Evolutionary conservation across 2,113 vertebrate species (phyloP), one percentile per base, ranked within the genome.

Genomic region (Ranitomeya imitator): DNA sequence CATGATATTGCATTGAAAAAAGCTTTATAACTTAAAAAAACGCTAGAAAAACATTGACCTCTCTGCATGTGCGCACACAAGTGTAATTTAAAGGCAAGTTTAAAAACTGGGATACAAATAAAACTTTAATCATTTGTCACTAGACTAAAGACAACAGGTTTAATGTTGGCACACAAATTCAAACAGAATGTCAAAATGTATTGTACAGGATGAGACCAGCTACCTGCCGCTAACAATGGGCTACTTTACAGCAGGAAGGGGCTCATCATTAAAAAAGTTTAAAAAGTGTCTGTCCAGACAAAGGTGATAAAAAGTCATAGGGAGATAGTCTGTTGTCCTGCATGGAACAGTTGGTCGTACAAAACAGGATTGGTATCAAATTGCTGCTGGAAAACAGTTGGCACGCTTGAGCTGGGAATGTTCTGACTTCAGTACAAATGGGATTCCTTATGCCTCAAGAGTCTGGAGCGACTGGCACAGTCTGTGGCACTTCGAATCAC

Each of bases 401-500:
- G 86, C 69, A 88, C 69, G 63, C 23, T 77, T 6, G 51, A 16
- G 26, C 26, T 0, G 71, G 0, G 52, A 45, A 85, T 1, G 26
- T 90, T 77, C 23, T 45, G 92, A 85, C 57, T 0, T 99, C 96
- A 99, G 67, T 97, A 97, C 92, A 92, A 77, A 0, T 95, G 96
- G 54, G 95, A 92, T 90, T 99, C 97, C 91, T 96, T 99, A 83
- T 95, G 96, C 92, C 96, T 98, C 80, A 94, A 93, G 82, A 94
- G 88, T 54, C 93, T 96, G 59, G 95, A 90, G 19, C 94, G 95
- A 16, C 96, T 94, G 92, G 96, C 94, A 0, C 97, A 96, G 90
- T 94, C 94, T 86, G 98, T 99, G 89, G 97, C 98, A 89, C 98
- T 99, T 92, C 97, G 96, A 93, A 99, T 99, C 83, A 99, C 98